These are phyloP conservation scores for Asarcornis scutulata DNA, from an alignment of 2,113 vertebrate species.

Conservation along the genomic window DNA sequence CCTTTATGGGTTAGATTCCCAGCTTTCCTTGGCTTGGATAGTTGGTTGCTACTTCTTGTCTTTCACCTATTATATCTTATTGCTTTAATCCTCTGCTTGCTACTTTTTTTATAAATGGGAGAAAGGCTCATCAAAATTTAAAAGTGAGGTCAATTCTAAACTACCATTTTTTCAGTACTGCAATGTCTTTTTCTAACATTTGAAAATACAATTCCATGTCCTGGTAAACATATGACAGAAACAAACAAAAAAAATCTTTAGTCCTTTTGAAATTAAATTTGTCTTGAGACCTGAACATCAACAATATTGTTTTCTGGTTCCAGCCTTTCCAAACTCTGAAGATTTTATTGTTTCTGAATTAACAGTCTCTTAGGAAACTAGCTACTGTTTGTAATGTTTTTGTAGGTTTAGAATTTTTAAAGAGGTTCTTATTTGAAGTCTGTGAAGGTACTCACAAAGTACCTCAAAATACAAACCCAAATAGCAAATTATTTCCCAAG, in stretches of 20 bases:
- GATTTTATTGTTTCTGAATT: neutral
- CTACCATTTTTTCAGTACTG: neutral
- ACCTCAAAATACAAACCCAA: constrained; percentile 56
- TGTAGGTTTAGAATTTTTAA: constrained; percentile 30
- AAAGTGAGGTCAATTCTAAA: neutral
- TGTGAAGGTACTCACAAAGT: constrained; percentile 29
- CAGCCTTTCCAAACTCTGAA: neutral
- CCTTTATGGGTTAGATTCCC: neutral
- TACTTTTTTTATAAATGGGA: neutral
- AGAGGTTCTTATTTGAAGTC: constrained; percentile 12
- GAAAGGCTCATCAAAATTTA: neutral
- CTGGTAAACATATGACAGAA: neutral
- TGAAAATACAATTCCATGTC: neutral
- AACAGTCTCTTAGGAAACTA: neutral
- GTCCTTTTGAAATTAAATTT: rapidly evolving
- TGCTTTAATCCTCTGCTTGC: neutral
- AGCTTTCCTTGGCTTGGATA: neutral
- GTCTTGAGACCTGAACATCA: neutral
- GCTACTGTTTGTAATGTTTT: neutral
- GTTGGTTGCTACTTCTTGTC: neutral
- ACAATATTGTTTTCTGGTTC: neutral
- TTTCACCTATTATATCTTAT: neutral
- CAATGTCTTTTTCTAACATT: neutral
- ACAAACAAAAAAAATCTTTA: neutral
- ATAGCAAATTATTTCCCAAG: constrained; percentile 61